Evolutionary conservation across 2,113 vertebrate genomes (phyloP).

Genomic region (Axis porcinus): DNA sequence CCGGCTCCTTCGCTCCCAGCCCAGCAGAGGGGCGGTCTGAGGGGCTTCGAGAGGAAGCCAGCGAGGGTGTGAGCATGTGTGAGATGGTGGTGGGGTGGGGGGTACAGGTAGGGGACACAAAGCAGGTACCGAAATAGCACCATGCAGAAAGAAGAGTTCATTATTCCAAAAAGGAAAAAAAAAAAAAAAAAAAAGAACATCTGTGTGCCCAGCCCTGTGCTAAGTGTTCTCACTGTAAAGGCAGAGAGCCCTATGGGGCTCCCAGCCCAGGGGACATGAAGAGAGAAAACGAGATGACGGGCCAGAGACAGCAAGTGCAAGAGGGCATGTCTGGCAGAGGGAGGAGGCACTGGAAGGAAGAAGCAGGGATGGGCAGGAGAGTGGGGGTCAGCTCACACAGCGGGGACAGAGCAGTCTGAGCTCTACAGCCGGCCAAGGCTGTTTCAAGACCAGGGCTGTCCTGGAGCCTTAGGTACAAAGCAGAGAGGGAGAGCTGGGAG

Average conservation of each 20-base stretch:
- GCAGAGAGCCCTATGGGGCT: background rate
- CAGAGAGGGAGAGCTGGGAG: background rate
- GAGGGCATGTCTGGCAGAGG: background rate
- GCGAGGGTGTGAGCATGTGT: background rate
- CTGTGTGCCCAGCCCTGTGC: background rate
- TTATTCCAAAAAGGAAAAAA: background rate
- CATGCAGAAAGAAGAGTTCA: background rate
- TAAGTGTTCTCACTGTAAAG: background rate
- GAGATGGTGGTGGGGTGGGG: accelerated
- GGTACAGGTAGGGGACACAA: background rate
- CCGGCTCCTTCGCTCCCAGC: background rate
- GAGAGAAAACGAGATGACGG: background rate
- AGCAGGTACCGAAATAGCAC: background rate
- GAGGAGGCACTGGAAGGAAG: background rate
- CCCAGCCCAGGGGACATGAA: background rate
- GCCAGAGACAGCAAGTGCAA: background rate
- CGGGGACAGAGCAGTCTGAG: background rate
- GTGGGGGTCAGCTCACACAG: background rate
- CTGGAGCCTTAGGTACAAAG: background rate
- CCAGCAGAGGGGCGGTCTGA: background rate
- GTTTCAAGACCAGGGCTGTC: background rate
- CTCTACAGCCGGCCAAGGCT: background rate
- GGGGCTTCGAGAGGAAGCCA: background rate
- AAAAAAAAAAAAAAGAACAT: background rate
- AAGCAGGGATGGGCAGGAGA: background rate